Percentiles rank a stretch among this genome's conserved stretches.
Evolutionary conservation across 2,888 invertebrate species (phyloP).

Genomic region (Athrips mouffetella): DNA sequence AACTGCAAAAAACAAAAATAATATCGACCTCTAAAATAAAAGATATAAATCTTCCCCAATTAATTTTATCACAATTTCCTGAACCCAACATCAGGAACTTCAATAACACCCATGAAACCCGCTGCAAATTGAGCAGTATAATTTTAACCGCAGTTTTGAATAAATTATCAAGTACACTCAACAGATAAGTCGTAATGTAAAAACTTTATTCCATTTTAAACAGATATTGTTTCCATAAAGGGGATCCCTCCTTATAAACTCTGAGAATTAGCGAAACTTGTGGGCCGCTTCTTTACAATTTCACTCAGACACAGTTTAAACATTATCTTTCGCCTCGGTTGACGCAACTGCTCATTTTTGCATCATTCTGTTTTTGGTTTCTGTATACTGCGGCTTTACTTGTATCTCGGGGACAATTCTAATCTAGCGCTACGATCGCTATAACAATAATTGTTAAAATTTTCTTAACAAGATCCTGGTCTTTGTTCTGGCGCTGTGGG

Average conservation of each 20-base stretch:
- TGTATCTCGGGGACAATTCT: slow-evolving; percentile 27
- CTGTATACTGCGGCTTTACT: slow-evolving; percentile 15
- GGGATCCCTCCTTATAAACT: slow-evolving; percentile 35
- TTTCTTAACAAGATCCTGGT: slow-evolving; percentile 33
- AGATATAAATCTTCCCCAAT: slow-evolving; percentile 6
- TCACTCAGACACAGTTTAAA: slow-evolving; percentile 5
- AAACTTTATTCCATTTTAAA: slow-evolving; percentile 42
- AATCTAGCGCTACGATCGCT: slow-evolving; percentile 33
- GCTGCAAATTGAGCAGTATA: slow-evolving; percentile 16
- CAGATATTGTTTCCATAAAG: slow-evolving; percentile 38
- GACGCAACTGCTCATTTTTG: background rate
- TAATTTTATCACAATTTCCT: slow-evolving; percentile 7
- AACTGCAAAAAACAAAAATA: too few species aligned
- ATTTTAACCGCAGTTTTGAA: slow-evolving; percentile 35
- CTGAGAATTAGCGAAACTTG: slow-evolving; percentile 35
- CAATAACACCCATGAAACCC: slow-evolving; percentile 21
- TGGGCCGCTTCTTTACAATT: slow-evolving; percentile 19
- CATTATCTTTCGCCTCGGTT: background rate
- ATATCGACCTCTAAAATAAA: background rate
- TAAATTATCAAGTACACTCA: slow-evolving; percentile 40
- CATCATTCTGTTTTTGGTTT: background rate
- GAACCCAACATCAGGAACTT: slow-evolving; percentile 5
- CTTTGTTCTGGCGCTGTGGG: slow-evolving; percentile 19
- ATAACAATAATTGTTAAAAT: slow-evolving; percentile 36
- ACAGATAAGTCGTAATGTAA: slow-evolving; percentile 39